These are phyloP conservation scores for Caenorhabditis plicata DNA, from an alignment of 2,888 invertebrate species.

Conservation along the genomic window DNA sequence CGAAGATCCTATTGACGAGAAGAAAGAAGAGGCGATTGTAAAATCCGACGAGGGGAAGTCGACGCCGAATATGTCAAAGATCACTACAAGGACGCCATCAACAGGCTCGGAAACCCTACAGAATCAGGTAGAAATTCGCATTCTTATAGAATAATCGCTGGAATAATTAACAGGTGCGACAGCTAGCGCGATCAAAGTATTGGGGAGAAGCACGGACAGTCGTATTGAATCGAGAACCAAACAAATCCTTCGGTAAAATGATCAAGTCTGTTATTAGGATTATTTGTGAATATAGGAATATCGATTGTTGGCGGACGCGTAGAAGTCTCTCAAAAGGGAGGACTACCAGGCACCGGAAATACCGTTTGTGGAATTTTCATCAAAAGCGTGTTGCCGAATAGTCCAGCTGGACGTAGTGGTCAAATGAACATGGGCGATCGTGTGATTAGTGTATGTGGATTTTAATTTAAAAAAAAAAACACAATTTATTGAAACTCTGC, in stretches of 20 bases:
- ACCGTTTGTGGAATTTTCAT: constrained; percentile 91
- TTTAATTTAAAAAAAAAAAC: neutral
- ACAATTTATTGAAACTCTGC: constrained; percentile 9
- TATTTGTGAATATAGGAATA: constrained; percentile 69
- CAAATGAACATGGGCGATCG: constrained; percentile 69
- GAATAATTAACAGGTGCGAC: constrained; percentile 19
- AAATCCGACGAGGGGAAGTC: constrained; percentile 16
- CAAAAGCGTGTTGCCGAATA: constrained; percentile 88
- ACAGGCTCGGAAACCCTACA: constrained; percentile 36
- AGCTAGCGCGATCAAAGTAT: constrained; percentile 65
- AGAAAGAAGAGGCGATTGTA: neutral
- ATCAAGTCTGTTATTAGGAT: neutral
- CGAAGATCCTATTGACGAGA: neutral
- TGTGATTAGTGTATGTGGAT: constrained; percentile 68
- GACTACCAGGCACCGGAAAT: constrained; percentile 72
- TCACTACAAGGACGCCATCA: constrained; percentile 34
- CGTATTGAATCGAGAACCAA: constrained; percentile 75
- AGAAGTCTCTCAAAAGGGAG: constrained; percentile 66
- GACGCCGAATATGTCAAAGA: constrained; percentile 10
- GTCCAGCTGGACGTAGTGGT: constrained; percentile 89
- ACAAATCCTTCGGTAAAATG: constrained; percentile 78
- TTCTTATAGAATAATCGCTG: neutral
- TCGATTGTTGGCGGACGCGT: constrained; percentile 95
- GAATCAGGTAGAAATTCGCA: constrained; percentile 22
- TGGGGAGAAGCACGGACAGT: constrained; percentile 84